phyloP scores from a whole-genome alignment of 2,113 vertebrate species.

The Paracanthobrama guichenoti region DNA sequence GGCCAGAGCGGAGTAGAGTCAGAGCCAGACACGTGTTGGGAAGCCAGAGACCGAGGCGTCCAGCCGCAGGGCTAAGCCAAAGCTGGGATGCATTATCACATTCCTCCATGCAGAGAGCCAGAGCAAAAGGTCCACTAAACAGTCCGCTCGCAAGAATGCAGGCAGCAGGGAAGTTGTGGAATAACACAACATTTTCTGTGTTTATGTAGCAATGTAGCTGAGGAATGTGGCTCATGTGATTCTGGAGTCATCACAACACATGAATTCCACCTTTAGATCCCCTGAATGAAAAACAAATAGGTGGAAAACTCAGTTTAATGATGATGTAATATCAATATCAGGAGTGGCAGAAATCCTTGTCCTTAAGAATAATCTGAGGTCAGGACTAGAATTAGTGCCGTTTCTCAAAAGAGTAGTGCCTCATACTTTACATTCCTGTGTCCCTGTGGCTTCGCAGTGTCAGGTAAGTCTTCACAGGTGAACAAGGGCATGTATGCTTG shows the following conservation, averaged over 20 bases:
- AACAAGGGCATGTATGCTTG: background rate
- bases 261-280: conserved; percentile 6
- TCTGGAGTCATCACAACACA: background rate
- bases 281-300: background rate
- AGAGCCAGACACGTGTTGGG: conserved; percentile 40
- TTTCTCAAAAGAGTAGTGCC: conserved; percentile 22
- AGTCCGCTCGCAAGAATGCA: conserved; percentile 27
- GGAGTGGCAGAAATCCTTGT: background rate
- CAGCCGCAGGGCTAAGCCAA: conserved; percentile 37
- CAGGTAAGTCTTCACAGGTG: conserved; percentile 23
- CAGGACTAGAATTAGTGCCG: background rate
- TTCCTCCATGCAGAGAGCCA: conserved; percentile 45
- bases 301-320: background rate
- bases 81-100: conserved; percentile 48
- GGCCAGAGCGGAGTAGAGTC: conserved; percentile 2
- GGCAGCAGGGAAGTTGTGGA: conserved; percentile 32
- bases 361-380: conserved; percentile 22
- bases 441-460: background rate
- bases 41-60: conserved; percentile 34
- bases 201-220: conserved; percentile 22
- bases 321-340: conserved; percentile 24
- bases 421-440: conserved; percentile 11
- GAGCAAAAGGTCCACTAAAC: conserved; percentile 39
- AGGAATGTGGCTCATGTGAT: conserved; percentile 21
- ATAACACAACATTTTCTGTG: conserved; percentile 31